Conservation (phyloP, 2,888 invertebrate genomes). For the Aporophyla nigra region DNA sequence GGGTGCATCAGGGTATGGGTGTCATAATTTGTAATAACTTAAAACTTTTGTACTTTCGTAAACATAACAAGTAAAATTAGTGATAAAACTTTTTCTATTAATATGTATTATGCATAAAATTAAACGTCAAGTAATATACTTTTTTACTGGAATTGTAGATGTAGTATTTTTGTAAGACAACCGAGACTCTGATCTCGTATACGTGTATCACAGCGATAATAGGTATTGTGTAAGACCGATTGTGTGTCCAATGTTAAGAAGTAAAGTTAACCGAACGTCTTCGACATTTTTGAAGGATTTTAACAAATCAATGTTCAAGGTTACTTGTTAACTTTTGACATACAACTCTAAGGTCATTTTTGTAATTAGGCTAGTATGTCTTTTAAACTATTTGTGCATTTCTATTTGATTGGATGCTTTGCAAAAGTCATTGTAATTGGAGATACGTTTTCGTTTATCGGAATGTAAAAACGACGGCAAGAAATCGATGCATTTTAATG, state of each 20-base stretch:
- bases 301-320: conserved; percentile 63
- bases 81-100: conserved; percentile 87
- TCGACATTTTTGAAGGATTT: conserved; percentile 51
- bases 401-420: conserved; percentile 83
- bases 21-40: conserved; percentile 88
- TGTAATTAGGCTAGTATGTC: conserved; percentile 83
- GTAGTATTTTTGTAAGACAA: conserved; percentile 89
- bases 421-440: conserved; percentile 71
- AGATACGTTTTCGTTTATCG: conserved; percentile 47
- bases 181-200: conserved; percentile 80
- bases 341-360: conserved; percentile 75
- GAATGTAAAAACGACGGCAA: conserved; percentile 49
- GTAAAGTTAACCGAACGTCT: conserved; percentile 73
- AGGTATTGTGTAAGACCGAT: conserved; percentile 82
- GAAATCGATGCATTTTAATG: conserved; percentile 54
- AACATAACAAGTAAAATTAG: conserved; percentile 86
- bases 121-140: conserved; percentile 87
- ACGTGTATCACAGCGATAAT: conserved; percentile 91
- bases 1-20: conserved; percentile 91
- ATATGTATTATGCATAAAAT: conserved; percentile 86
- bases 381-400: conserved; percentile 81
- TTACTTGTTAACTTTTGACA: conserved; percentile 79
- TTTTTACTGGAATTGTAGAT: conserved; percentile 89
- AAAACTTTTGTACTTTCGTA: conserved; percentile 89
- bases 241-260: conserved; percentile 79